Evolutionary conservation across 2,113 vertebrate species (phyloP), one percentile per base, ranked within the genome.

Genomic region (Trochalopteron elliotii): DNA sequence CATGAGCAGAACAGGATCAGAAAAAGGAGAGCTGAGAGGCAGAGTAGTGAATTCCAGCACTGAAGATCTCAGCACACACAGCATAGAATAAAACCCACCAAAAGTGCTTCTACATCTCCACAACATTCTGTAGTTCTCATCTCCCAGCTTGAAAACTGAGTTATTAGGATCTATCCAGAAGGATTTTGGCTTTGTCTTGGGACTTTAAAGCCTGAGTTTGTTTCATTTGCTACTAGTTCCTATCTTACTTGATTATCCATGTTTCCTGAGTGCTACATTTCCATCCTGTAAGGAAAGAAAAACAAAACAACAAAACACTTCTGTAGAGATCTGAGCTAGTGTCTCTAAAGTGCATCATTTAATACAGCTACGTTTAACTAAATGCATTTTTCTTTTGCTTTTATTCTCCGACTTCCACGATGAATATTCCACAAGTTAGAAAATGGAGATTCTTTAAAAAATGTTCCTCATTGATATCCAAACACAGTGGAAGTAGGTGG

Each of bases 221-320:
- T 60, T 83, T 83, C 18, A 85, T 55, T 57, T 69, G 30, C 67
- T 95, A 61, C 31, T 80, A 55, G 42, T 57, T 77, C 83, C 72
- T 94, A 30, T 40, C 63, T 92, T 90, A 85, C 44, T 90, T 64
- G 65, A 80, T 92, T 92, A 83, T 57, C 86, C 4, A 1, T 76
- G 61, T 80, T 90, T 96, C 44, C 70, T 50, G 56, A 92, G 49
- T 39, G 82, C 75, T 94, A 76, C 57, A 80, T 71, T 92, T 93
- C 86, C 83, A 88, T 68, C 79, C 89, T 85, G 75, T 59, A 83
- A 44, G 63, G 27, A 12, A 53, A 42, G 20, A 27, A 19, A 44
- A 35, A 14, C 20, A 31, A 37, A 80, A 55, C 25, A 33, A 12
- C 65, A 75, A 80, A 80, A 86, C 47, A 86, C 70, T 59, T 90